Percentiles rank a stretch among this genome's conserved stretches.
These are phyloP conservation scores for Balanococcus diminutus DNA, from an alignment of 2,888 invertebrate genomes.

Conservation along the genomic window DNA sequence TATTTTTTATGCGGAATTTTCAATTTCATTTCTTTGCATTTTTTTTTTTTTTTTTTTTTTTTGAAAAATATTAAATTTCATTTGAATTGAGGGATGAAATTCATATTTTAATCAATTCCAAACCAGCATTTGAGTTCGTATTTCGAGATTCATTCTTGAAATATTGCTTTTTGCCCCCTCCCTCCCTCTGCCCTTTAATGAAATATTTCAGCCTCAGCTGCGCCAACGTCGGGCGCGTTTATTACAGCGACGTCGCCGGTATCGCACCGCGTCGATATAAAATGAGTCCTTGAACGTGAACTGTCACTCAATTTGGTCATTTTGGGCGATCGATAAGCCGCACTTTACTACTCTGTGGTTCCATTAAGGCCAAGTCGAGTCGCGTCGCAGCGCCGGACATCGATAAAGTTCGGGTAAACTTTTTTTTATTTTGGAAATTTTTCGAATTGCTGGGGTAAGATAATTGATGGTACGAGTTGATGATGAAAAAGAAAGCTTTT, in stretches of 20 bases:
- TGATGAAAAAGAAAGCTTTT: not conserved
- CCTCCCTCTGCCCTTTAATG: not conserved
- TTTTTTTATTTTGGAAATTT: not conserved
- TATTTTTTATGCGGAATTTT: too few relatives aligned
- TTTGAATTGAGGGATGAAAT: too few relatives aligned
- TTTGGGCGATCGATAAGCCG: not conserved
- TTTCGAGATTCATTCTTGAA: too few relatives aligned
- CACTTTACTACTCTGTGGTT: not conserved
- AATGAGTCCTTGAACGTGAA: constrained; percentile 14
- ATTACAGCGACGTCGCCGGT: not conserved
- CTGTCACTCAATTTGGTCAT: constrained; percentile 13
- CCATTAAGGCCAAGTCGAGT: not conserved
- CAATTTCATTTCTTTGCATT: too few relatives aligned
- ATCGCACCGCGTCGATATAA: not conserved
- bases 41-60: too few relatives aligned
- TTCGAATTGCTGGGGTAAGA: not conserved
- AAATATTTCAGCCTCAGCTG: not conserved
- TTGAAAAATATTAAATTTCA: too few relatives aligned
- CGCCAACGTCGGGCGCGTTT: not conserved
- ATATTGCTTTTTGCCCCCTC: too few relatives aligned
- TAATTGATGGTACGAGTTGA: not conserved
- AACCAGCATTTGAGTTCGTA: too few relatives aligned
- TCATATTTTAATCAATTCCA: too few relatives aligned
- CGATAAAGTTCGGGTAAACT: not conserved
- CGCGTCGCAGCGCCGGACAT: not conserved